Evolutionary conservation across 1,140 invertebrate genomes (phyloP), one percentile per base, ranked within the genome.

Genomic region (Thrips palmi): DNA sequence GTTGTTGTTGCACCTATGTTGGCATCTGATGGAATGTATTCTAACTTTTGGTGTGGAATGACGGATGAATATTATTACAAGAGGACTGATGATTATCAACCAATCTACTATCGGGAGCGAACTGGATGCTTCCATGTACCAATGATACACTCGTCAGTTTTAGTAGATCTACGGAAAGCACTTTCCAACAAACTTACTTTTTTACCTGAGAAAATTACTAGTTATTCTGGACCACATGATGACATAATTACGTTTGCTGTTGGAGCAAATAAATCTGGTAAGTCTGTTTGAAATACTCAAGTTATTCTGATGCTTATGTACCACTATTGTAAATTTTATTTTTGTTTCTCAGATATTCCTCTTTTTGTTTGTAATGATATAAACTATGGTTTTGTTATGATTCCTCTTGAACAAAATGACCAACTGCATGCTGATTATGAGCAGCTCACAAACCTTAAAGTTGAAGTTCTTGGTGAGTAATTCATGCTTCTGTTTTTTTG

Each of bases 11-110:
- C 86, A 0, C 91, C 91, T 11, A 77, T 93, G 71, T 56, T 96
- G 4, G 67, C 74, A 41, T 84, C 86, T 0, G 76, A 86, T 50
- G 75, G 82, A 14, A 60, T 85, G 20, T 96, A 94, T 57, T 89
- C 87, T 12, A 97, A 97, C 56, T 97, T 89, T 59, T 97, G 92
- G 92, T 76, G 81, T 48, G 89, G 80, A 8, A 91, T 94, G 81
- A 74, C 74, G 1, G 58, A 72, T 3, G 65, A 86, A 42, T 89
- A 81, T 55, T 97, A 93, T 54, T 97, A 97, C 53, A 55, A 70
- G 33, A 63, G 88, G 54, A 86, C 85, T 0, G 75, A 87, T 7
- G 74, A 83, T 37, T 97, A 96, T 51, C 71, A 77, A 46, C 70
- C 74, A 1, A 88, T 94, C 29, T 57, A 89, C 31, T 67, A 77